A percentile compares a stretch with the other conserved stretches of the same genome.
Conservation (phyloP, 2,113 vertebrate genomes). For the Coregonus clupeaformis region DNA sequence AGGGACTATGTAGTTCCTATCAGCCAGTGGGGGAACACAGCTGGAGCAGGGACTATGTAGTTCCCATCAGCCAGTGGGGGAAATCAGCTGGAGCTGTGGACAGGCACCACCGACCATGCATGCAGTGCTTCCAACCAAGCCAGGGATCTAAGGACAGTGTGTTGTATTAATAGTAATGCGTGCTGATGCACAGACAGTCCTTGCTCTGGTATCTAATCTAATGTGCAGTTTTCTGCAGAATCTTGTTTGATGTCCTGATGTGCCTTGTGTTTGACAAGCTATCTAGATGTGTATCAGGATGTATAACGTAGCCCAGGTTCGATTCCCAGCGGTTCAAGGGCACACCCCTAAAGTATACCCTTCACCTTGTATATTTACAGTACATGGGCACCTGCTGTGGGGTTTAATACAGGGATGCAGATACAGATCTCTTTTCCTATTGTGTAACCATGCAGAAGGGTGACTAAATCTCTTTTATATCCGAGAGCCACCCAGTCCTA, state of each 20-base stretch:
- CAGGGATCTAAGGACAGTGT: not conserved
- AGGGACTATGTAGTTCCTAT: too few species aligned
- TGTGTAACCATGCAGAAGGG: not conserved
- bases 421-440: not conserved
- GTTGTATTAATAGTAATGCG: not conserved
- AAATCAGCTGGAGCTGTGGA: conserved; percentile 35
- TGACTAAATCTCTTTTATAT: not conserved
- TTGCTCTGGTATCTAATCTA: not conserved
- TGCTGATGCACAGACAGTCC: conserved; percentile 12
- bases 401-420: not conserved
- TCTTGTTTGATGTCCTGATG: not conserved
- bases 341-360: not conserved
- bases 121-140: conserved; percentile 1
- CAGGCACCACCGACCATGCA: conserved; percentile 33
- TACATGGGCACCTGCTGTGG: too few species aligned
- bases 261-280: too few species aligned
- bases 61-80: conserved; percentile 1
- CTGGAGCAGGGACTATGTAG: conserved; percentile 9
- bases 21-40: conserved; percentile 23
- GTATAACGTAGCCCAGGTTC: too few species aligned
- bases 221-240: not conserved
- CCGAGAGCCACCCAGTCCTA: not conserved
- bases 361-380: not conserved
- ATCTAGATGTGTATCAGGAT: too few species aligned
- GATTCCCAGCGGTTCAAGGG: too few species aligned